A percentile compares a stretch with the other conserved stretches of the same genome.
Conservation (phyloP, 2,113 vertebrate species). For the Silurus glanis region DNA sequence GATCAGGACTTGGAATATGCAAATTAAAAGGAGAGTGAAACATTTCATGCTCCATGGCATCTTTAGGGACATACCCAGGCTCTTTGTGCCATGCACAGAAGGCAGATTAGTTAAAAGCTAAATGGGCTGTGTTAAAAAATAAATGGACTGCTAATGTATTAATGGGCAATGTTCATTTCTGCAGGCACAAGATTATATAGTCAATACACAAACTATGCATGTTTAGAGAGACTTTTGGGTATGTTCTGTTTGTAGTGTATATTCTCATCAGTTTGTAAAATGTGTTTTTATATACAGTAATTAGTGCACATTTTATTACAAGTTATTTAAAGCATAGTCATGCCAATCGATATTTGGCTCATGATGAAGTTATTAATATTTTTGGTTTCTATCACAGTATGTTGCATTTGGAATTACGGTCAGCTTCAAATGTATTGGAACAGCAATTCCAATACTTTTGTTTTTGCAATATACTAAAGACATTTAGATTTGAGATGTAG, state of each 20-base stretch:
- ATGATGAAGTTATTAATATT: neutral
- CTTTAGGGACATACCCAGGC: neutral
- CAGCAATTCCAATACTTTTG: too few relatives aligned
- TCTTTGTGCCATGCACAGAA: neutral
- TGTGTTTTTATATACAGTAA: neutral
- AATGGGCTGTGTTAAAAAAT: slow-evolving; percentile 28
- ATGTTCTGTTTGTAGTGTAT: neutral
- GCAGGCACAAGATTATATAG: neutral
- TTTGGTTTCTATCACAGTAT: neutral
- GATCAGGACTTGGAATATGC: slow-evolving; percentile 35
- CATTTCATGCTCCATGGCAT: slow-evolving; percentile 27
- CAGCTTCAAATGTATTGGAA: too few relatives aligned
- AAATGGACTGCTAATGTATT: slow-evolving; percentile 22
- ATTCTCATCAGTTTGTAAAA: neutral
- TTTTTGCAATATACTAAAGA: too few relatives aligned
- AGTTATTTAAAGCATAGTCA: neutral
- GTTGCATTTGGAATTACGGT: neutral
- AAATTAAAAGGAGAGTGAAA: slow-evolving; percentile 25
- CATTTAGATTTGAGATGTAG: too few relatives aligned
- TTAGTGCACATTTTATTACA: neutral
- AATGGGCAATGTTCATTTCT: slow-evolving; percentile 11
- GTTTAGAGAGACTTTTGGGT: neutral
- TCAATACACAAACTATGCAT: neutral
- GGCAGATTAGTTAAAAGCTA: slow-evolving; percentile 26
- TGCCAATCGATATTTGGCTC: neutral